A percentile compares a stretch with the other conserved stretches of the same genome.
These are phyloP conservation scores for Lamellibrachia satsuma DNA, from an alignment of 2,888 invertebrate species.

Conservation along the genomic window DNA sequence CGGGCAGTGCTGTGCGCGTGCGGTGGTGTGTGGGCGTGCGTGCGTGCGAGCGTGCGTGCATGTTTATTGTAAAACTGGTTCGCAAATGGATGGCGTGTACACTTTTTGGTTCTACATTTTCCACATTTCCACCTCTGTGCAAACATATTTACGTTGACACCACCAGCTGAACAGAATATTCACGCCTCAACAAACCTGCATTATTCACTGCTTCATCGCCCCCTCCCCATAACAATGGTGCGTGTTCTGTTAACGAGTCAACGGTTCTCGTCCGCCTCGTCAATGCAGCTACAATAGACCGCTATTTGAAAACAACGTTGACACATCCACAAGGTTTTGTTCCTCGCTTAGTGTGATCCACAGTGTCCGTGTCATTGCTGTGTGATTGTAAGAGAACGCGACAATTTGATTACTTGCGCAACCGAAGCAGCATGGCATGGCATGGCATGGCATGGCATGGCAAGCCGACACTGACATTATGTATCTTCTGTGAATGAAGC, in stretches of 20 bases:
- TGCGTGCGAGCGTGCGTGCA: conserved; percentile 17
- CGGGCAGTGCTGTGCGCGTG: too few species aligned
- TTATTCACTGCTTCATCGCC: too few species aligned
- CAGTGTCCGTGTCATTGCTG: background rate
- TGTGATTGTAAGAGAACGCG: background rate
- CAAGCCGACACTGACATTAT: background rate
- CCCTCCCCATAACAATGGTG: background rate
- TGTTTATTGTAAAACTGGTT: background rate
- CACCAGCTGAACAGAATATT: too few species aligned
- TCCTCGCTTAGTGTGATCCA: background rate
- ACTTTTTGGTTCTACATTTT: too few species aligned
- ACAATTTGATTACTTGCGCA: background rate
- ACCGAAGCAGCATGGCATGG: background rate
- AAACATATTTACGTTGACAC: too few species aligned
- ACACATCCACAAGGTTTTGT: background rate
- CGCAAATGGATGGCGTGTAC: too few species aligned
- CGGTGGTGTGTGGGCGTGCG: background rate
- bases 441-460: background rate
- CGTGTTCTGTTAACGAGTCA: background rate
- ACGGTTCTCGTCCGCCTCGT: background rate
- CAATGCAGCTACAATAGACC: background rate
- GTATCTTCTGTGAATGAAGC: background rate
- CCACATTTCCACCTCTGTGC: too few species aligned
- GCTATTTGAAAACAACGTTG: background rate
- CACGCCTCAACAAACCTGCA: too few species aligned